These are phyloP conservation scores for Hydractinia echinata DNA, from an alignment of 30 jellyfish, hydroid and myxozoan species.

Conservation along the genomic window DNA sequence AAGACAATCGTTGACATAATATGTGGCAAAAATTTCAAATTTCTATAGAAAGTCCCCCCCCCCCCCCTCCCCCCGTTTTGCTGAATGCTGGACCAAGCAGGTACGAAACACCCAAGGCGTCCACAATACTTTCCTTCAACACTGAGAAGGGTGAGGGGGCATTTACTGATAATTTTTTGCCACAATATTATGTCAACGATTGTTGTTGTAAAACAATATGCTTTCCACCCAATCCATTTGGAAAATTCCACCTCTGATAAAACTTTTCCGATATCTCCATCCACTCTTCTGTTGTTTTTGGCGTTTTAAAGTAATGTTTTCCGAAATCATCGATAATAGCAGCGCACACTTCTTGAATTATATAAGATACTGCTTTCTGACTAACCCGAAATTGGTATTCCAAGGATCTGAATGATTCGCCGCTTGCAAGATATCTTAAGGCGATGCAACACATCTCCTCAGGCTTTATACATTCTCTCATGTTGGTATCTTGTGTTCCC, in stretches of 20 bases:
- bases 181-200: no score
- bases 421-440: conserved; percentile 29
- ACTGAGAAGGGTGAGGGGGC: no score
- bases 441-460: conserved; percentile 35
- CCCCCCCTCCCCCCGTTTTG: no score
- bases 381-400: conserved; percentile 26
- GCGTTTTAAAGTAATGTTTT: conserved; percentile 28
- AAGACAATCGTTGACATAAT: no score
- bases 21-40: no score
- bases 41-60: no score
- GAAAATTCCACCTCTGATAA: conserved; percentile 28
- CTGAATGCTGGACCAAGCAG: no score
- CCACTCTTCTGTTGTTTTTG: conserved; percentile 38
- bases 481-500: conserved; percentile 22
- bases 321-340: neutral
- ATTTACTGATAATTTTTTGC: no score
- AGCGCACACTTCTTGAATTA: neutral
- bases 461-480: conserved; percentile 18
- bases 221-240: conserved; percentile 31
- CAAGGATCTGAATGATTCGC: conserved; percentile 31
- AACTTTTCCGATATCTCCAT: conserved; percentile 30
- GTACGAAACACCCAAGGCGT: no score
- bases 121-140: no score
- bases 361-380: conserved; percentile 1
- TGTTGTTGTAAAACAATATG: conserved; percentile 23